A percentile compares a stretch with the other conserved stretches of the same genome.
phyloP scores from a whole-genome alignment of 2,888 invertebrate species.

The Coronaproctus castanopsis region DNA sequence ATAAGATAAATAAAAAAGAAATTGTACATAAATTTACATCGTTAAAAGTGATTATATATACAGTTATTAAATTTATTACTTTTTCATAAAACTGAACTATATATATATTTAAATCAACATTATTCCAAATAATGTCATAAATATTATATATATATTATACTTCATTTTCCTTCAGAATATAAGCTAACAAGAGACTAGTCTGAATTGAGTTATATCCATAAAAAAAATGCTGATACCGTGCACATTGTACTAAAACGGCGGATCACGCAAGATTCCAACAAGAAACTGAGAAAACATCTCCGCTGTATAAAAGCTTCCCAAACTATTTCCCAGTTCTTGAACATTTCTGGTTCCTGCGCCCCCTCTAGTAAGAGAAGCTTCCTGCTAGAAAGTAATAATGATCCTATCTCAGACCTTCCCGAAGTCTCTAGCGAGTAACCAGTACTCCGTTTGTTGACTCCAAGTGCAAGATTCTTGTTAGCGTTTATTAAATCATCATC shows the following conservation, averaged over 20 bases:
- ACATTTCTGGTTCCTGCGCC: constrained; percentile 26
- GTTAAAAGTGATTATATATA: too few species aligned
- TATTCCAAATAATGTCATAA: too few species aligned
- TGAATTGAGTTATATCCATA: constrained; percentile 52
- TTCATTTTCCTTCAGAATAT: not conserved
- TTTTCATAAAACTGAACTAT: too few species aligned
- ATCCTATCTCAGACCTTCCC: constrained; percentile 5
- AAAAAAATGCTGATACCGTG: not conserved
- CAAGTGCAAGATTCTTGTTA: not conserved
- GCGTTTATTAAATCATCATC: not conserved
- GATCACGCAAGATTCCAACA: not conserved
- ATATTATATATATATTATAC: not conserved
- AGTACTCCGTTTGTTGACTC: constrained; percentile 1
- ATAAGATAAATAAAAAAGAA: too few species aligned
- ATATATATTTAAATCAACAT: too few species aligned
- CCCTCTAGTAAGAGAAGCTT: not conserved
- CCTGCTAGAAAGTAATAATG: constrained; percentile 1
- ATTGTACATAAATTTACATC: too few species aligned
- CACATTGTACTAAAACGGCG: not conserved
- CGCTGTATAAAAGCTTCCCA: not conserved
- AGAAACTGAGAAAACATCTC: not conserved
- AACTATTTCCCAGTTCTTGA: not conserved
- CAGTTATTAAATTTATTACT: too few species aligned
- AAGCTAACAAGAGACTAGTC: constrained; percentile 50
- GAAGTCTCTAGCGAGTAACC: not conserved